Conservation (phyloP, 2,797 vertebrate species). For the Decapterus maruadsi region DNA sequence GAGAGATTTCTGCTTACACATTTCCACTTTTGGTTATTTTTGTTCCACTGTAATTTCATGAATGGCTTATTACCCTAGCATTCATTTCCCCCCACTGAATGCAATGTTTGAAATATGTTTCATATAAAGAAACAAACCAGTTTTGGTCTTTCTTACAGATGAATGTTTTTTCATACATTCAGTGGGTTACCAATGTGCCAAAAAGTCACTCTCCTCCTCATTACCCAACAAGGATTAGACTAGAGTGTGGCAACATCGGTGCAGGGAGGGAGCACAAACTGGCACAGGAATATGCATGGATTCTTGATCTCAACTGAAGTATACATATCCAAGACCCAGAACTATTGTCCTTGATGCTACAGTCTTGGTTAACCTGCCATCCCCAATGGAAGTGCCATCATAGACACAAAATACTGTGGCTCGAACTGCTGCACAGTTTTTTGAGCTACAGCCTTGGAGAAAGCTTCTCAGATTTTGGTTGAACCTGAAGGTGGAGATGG, state of each 20-base stretch:
- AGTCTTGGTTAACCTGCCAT: slow-evolving; percentile 72
- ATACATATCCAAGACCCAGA: slow-evolving; percentile 62
- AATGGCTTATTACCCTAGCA: not conserved
- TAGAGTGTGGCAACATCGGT: slow-evolving; percentile 60
- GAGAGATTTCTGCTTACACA: not conserved
- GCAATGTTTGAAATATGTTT: slow-evolving; percentile 37
- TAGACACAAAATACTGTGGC: slow-evolving; percentile 84
- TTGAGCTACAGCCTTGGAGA: slow-evolving; percentile 73
- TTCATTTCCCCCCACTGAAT: slow-evolving; percentile 31
- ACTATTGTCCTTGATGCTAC: slow-evolving; percentile 75
- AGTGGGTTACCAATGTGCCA: slow-evolving; percentile 82
- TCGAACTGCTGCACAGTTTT: slow-evolving; percentile 70
- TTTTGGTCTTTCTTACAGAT: slow-evolving; percentile 79
- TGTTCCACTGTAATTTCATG: slow-evolving; percentile 16
- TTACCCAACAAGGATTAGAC: slow-evolving; percentile 70
- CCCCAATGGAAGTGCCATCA: slow-evolving; percentile 84
- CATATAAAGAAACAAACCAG: slow-evolving; percentile 53
- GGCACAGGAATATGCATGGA: slow-evolving; percentile 77
- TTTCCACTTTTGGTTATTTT: not conserved
- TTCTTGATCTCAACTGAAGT: slow-evolving; percentile 69
- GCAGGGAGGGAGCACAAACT: slow-evolving; percentile 61
- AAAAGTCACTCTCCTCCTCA: slow-evolving; percentile 74
- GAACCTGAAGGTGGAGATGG: slow-evolving; percentile 84
- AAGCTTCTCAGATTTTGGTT: slow-evolving; percentile 77
- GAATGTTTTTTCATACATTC: slow-evolving; percentile 75